These are phyloP conservation scores for Ailurus styani DNA, from an alignment of 2,113 vertebrate species.

Conservation along the genomic window DNA sequence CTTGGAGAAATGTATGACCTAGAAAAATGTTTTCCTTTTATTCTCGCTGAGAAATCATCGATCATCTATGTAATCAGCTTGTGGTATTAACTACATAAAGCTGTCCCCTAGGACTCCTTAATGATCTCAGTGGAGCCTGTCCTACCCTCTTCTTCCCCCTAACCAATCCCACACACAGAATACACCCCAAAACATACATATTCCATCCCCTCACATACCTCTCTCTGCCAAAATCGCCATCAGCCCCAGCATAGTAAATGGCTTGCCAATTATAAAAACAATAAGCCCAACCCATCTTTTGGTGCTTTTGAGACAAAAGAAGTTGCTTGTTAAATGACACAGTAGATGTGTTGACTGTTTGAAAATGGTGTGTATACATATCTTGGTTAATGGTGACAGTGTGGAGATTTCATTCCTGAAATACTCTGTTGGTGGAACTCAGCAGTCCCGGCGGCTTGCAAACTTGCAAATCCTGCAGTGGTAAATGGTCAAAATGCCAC, in stretches of 20 bases:
- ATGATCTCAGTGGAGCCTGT: neutral
- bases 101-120: neutral
- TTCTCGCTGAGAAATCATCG: neutral
- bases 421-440: neutral
- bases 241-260: constrained; percentile 12
- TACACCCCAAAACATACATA: neutral
- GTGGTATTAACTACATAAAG: neutral
- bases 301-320: neutral
- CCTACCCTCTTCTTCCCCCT: neutral
- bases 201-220: neutral
- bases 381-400: neutral
- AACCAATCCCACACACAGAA: neutral
- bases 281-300: neutral
- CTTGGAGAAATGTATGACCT: neutral
- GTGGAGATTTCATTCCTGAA: neutral
- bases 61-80: neutral
- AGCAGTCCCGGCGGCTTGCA: neutral
- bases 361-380: neutral
- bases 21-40: neutral
- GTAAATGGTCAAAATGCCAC: constrained; percentile 39
- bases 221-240: neutral
- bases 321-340: neutral
- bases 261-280: neutral
- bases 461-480: constrained; percentile 11
- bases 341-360: neutral